These are phyloP conservation scores for Otolemur garnettii DNA, from an alignment of 2,113 vertebrate genomes.

Conservation along the genomic window DNA sequence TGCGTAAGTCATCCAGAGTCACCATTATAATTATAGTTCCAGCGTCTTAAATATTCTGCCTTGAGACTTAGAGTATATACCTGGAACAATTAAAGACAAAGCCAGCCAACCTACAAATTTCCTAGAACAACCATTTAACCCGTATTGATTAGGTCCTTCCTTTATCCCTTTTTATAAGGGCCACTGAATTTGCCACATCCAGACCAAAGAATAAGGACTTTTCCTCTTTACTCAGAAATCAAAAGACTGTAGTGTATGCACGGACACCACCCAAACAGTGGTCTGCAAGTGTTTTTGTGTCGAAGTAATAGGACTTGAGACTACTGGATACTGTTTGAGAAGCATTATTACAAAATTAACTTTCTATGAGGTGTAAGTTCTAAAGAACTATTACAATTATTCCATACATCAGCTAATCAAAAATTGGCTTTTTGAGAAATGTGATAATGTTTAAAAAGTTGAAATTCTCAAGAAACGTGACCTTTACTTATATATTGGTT, in stretches of 20 bases:
- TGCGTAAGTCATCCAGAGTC: background rate
- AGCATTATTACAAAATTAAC: background rate
- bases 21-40: conserved; percentile 17
- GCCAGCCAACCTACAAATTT: background rate
- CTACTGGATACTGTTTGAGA: background rate
- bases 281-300: background rate
- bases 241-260: background rate
- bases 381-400: conserved; percentile 26
- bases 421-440: conserved; percentile 46
- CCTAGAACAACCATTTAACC: background rate
- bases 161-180: background rate
- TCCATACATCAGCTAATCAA: background rate
- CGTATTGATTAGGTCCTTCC: background rate
- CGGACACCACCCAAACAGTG: background rate
- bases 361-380: background rate
- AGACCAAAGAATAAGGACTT: background rate
- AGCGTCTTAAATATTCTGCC: background rate
- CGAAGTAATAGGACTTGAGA: background rate
- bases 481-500: background rate
- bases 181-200: background rate
- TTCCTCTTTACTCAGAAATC: background rate
- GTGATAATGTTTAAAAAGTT: conserved; percentile 48
- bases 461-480: conserved; percentile 33
- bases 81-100: background rate
- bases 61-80: background rate